Evolutionary conservation across 2,888 invertebrate genomes (phyloP), one percentile per base, ranked within the genome.

Genomic region (Pachliopta kotzebuea): DNA sequence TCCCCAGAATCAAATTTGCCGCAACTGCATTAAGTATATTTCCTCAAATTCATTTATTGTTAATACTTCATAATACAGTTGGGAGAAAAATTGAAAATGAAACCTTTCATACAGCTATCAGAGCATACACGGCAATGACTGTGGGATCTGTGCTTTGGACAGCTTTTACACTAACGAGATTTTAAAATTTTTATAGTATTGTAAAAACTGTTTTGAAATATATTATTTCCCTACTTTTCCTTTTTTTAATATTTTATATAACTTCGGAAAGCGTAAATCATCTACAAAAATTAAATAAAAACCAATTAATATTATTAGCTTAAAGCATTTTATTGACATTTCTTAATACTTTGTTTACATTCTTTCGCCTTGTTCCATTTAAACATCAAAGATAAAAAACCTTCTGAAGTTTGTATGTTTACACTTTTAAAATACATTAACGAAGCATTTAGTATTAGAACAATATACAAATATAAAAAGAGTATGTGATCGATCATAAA

Each of bases 31-130:
- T 86, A 42, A 82, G 77, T 45, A 74, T 87, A 53, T 82, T 83
- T 11, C 85, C 86, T 0, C 86, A 86, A 66, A 60, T 84, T 0
- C 86, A 87, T 64, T 78, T 86, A 79, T 56, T 85, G 20, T 14
- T 80, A n/a, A 56, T 86, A 26, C 65, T 86, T 17, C 70, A 81
- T 45, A 76, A 71, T 71, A 72, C 72, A 63, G 56, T 83, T 14
- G 52, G 76, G 0, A 56, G 57, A 18, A 68, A 67, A 6, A 57
- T 78, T 17, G 69, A 79, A 65, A 82, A 79, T 64, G 71, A 74
- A 26, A 70, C 74, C 3, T 66, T 82, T 8, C 69, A 67, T 0
- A 83, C 80, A 69, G 71, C 76, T 4, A 65, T 85, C 17, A 68
- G 69, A 64, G 73, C 69, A 1, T 86, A 85, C 58, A 70, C 79